Evolutionary conservation across 2,113 vertebrate genomes (phyloP), one percentile per base, ranked within the genome.

Genomic region (Atrichornis clamosus): DNA sequence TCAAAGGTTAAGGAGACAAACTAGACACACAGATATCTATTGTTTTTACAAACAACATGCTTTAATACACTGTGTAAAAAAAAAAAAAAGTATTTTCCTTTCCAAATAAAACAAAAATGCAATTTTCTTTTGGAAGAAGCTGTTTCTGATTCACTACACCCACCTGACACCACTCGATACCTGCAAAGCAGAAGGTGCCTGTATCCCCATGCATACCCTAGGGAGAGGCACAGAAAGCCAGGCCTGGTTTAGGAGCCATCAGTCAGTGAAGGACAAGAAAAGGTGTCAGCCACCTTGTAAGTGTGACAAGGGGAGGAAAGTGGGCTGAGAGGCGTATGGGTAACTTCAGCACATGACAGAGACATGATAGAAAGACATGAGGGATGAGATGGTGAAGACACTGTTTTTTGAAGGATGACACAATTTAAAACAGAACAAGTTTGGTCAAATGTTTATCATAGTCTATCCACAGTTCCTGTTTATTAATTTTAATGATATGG

Each of bases 401-500:
- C 21, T 63, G 26, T 2, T 50, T 85, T 94, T 62, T 91, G 73
- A 91, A 81, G 39, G 46, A 41, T 90, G 80, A 90, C 68, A 91
- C 56, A 76, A 58, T 89, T 91, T 91, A 76, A 93, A 84, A 82
- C 58, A 85, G 72, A 81, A 1, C 58, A 79, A 82, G 37, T 76
- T 87, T 84, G 67, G 70, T 93, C 62, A 95, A 91, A 89, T 91
- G 58, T 81, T 94, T 93, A 75, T 84, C 69, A 62, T 12, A 75
- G 52, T 46, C 33, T 90, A 62, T 82, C 53, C 74, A 79, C 58
- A 62, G n/a, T 60, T 93, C 49, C 87, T 72, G 27, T 84, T 95
- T 93, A 90, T 84, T 90, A 90, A 92, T 86, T 93, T 90, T 97
- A 89, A 91, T 69, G 44, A 74, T 46, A 87, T 62, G 42, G 49